Evolutionary conservation across 2,888 invertebrate species (phyloP), one percentile per base, ranked within the genome.

Genomic region (Crossocerus cetratus): DNA sequence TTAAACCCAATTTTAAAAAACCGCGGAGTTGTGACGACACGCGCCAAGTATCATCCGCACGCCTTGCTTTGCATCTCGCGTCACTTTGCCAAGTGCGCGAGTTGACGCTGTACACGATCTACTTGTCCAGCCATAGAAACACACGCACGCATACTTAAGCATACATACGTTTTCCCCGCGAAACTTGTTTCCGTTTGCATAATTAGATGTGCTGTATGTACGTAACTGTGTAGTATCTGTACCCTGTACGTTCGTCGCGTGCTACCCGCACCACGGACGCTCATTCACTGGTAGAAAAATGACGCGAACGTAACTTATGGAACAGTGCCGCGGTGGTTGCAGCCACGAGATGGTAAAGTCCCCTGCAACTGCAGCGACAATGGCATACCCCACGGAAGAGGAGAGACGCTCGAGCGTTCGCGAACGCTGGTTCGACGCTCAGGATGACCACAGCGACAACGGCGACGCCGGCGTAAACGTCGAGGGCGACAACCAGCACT

Each of bases 291-390:
- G 72, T 74, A 81, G 72, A 78, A 83, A 86, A 88, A 86, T 89
- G 86, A 88, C 85, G 86, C 82, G 84, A 87, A 87, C 86, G 86
- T 88, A 86, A 87, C 84, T 89, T 87, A 85, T 87, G 86, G 83
- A 87, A 89, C 86, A 90, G 90, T 86, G 89, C 89, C 88, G 89
- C 90, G 85, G 90, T 90, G 88, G 89, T 90, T 86, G 88, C 91
- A 88, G 90, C 88, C 85, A 90, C 90, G 86, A 91, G 90, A 87
- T 91, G 91, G 88, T 90, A 89, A 87, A 83, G 77, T 83, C 78
- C 88, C 90, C 76, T 81, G 91, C 86, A 83, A 82, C 86, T 75
- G 82, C 84, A 85, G 76, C 79, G 76, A 80, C 81, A 71, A 78
- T 82, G 80, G 79, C 83, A 77, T 83, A 83, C 70, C 79, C 80